Percentiles rank a stretch among this genome's conserved stretches.
These are phyloP conservation scores for Pseudomyrmex flavicornis DNA, from an alignment of 1,140 invertebrate genomes.

Conservation along the genomic window DNA sequence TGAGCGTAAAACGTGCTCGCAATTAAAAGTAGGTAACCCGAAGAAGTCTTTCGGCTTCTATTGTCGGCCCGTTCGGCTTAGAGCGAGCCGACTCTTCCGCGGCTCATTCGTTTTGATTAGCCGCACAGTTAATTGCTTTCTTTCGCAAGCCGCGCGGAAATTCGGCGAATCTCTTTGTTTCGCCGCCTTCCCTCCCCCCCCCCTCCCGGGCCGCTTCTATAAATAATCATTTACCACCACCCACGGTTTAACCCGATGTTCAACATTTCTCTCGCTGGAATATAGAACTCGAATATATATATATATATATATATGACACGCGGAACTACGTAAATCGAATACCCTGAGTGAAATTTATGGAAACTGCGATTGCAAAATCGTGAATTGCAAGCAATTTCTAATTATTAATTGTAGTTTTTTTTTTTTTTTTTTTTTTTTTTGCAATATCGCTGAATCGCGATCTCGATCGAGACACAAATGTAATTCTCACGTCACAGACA, in stretches of 20 bases:
- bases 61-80: slow-evolving; percentile 45
- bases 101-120: slow-evolving; percentile 53
- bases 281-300: neutral
- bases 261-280: neutral
- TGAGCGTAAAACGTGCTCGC: slow-evolving; percentile 55
- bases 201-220: slow-evolving; percentile 3
- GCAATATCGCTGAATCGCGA: neutral
- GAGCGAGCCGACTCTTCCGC: slow-evolving; percentile 23
- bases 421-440: neutral
- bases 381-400: neutral
- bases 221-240: slow-evolving; percentile 28
- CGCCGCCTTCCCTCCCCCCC: neutral
- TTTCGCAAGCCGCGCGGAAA: slow-evolving; percentile 36
- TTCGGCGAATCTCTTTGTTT: slow-evolving; percentile 35
- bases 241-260: slow-evolving; percentile 8
- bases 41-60: slow-evolving; percentile 45
- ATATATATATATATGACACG: neutral
- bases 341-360: slow-evolving; percentile 9
- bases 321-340: neutral
- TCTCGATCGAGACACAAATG: neutral
- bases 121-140: slow-evolving; percentile 31
- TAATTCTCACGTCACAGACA: too few species aligned
- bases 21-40: slow-evolving; percentile 57
- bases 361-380: neutral
- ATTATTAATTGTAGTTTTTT: neutral